Evolutionary conservation across 2,888 invertebrate genomes (phyloP), one percentile per base, ranked within the genome.

Genomic region (Apodemia zela): DNA sequence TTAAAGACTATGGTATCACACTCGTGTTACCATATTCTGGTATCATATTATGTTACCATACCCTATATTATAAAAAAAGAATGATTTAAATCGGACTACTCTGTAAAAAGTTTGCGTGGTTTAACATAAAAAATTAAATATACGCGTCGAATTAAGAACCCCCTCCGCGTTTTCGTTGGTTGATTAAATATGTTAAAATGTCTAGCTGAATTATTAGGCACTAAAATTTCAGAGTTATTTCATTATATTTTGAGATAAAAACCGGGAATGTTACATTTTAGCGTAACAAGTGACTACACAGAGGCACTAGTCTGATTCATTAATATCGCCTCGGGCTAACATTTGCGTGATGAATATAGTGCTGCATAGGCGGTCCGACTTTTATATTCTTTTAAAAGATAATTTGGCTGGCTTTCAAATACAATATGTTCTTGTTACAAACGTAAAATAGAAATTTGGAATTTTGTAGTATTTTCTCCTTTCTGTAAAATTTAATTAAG

Each of bases 341-440:
- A 51, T 51, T 13, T 18, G 5, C 51, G 51, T 51, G 51, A 51
- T 51, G 51, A 13, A 21, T 21, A 21, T 21, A 10, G 51, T 11
- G 51, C 51, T 51, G 51, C 51, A 51, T 51, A 21, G 21, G 51
- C 18, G 51, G 8, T 21, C 49, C 49, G 17, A 49, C 21, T 25
- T 51, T 51, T 51, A 51, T 51, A 51, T 51, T 51, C 51, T 51
- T 51, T 51, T 21, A 51, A 21, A 21, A 51, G 51, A 51, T 51
- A 51, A 51, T 51, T 51, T 51, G 18, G 25, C 51, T 17, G 21
- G 25, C 51, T 25, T 21, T 51, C 51, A 51, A 51, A 51, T 18
- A 51, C 21, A 51, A 51, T 21, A 21, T 51, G 11, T 21, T 21
- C 25, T 51, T 51, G 51, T 51, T 25, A 51, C 13, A 17, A 51